Base-by-base conservation (phyloP, 2,113 vertebrate species). In the Mungos mungo region DNA sequence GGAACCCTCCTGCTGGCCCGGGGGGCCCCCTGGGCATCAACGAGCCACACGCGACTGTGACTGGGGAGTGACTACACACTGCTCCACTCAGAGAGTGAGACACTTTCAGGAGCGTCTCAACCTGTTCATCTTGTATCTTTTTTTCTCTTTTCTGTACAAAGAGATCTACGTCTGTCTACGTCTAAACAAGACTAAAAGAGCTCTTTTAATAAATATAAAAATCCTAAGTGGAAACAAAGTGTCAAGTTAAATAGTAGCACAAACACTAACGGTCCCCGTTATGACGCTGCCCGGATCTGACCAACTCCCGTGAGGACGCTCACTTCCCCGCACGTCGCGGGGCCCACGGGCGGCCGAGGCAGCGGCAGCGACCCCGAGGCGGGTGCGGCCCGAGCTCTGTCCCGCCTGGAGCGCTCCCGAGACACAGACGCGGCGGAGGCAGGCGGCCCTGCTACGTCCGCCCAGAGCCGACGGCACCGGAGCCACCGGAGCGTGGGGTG, bases 41-140 rank as follows among this genome's bases (percentile, higher is more conserved):
- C 10, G 7, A 33, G n/a, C 66, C n/a, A 12, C 3, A 1, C 4
- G 12, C 21, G 50, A 31, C 35, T 65, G 16, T 0, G 29, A 18
- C 12, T 13, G 5, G 38, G 33, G 60, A 41, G 29, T 5, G 50
- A 54, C 3, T 2, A 31, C 25, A 47, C 2, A 10, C 31, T 14
- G 7, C 50, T 35, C 1, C 1, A 31, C 23, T 33, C 60, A 8
- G 4, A 31, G 16, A 25, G 57, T 18, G 76, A 52, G 13, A 25
- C 31, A 65, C 45, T 74, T 66, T 45, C 21, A 66, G 54, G 31
- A 47, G 3, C 14, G 27, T 19, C 45, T 35, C 9, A 31, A 12
- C 35, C 45, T 45, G 31, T 16, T 66, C 9, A 3, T 47, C 76
- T 57, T 25, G 82, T 45, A 38, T 77, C 35, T 60, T 77, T 57